These are phyloP conservation scores for Apistogramma diplotaenia DNA, from an alignment of 2,113 vertebrate species.

Conservation along the genomic window DNA sequence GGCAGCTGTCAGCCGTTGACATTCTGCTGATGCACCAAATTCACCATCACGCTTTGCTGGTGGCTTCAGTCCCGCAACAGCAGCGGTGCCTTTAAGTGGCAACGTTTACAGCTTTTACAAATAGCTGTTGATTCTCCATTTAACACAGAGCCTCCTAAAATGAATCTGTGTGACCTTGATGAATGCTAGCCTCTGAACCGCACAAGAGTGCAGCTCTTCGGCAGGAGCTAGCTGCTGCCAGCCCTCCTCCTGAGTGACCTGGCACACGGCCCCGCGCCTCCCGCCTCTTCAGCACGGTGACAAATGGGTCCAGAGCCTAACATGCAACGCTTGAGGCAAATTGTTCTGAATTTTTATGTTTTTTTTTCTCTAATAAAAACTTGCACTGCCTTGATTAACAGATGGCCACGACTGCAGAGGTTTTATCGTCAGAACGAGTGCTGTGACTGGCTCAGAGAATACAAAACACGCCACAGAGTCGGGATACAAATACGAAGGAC, in stretches of 20 bases:
- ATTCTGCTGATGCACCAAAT: conserved; percentile 71
- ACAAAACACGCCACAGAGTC: conserved; percentile 87
- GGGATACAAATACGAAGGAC: conserved; percentile 88
- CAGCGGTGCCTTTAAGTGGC: background rate
- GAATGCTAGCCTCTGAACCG: conserved; percentile 6
- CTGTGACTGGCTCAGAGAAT: conserved; percentile 92
- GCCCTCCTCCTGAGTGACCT: conserved; percentile 2
- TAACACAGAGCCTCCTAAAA: background rate
- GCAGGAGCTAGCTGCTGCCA: background rate
- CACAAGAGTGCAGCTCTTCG: conserved; percentile 4
- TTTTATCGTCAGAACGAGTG: conserved; percentile 87
- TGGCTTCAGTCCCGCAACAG: background rate
- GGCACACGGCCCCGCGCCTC: background rate
- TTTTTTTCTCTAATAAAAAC: background rate
- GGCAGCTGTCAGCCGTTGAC: conserved; percentile 42
- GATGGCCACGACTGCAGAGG: conserved; percentile 93
- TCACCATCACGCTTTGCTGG: background rate
- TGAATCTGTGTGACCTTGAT: conserved; percentile 49
- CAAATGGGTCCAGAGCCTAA: background rate
- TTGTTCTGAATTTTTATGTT: background rate
- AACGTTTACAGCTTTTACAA: background rate
- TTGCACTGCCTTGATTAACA: conserved; percentile 51
- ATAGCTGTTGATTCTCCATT: background rate
- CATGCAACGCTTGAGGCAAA: background rate
- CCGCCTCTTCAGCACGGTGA: background rate